Evolutionary conservation across 2,797 vertebrate species (phyloP).

Genomic region (Sebastolobus altivelis): DNA sequence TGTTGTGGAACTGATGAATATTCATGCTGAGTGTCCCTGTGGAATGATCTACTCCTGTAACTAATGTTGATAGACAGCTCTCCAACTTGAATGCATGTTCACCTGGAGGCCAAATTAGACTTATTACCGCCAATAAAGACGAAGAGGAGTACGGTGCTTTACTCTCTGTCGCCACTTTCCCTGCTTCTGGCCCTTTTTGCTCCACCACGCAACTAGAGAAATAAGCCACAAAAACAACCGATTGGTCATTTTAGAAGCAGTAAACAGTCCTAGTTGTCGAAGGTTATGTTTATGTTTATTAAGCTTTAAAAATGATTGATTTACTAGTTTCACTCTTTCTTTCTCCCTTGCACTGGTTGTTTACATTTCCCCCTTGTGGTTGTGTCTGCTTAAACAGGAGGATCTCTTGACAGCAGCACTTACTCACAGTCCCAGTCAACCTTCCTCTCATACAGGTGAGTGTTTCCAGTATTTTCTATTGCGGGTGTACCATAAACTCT

Average conservation of each 20-base stretch:
- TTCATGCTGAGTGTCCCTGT: conserved; percentile 94
- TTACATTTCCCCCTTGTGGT: conserved; percentile 66
- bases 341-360: conserved; percentile 1
- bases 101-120: conserved; percentile 79
- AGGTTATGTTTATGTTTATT: conserved; percentile 34
- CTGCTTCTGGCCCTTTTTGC: conserved; percentile 29
- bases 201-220: conserved; percentile 6
- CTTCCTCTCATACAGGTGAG: conserved; percentile 93
- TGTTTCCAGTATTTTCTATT: conserved; percentile 20
- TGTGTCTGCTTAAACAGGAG: conserved; percentile 75
- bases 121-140: conserved; percentile 66
- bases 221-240: conserved; percentile 12
- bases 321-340: not conserved
- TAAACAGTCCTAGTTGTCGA: conserved; percentile 5
- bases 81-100: conserved; percentile 91
- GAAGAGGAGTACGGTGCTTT: conserved; percentile 31
- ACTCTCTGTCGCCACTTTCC: conserved; percentile 29
- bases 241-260: conserved; percentile 25
- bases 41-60: conserved; percentile 87
- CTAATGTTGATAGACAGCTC: conserved; percentile 96
- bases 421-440: conserved; percentile 89
- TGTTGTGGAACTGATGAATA: conserved; percentile 95
- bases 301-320: conserved; percentile 12
- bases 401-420: conserved; percentile 88
- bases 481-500: conserved; percentile 21